Base-by-base conservation (phyloP, 1,140 invertebrate species). In the Zaprionus kolodkinae region DNA sequence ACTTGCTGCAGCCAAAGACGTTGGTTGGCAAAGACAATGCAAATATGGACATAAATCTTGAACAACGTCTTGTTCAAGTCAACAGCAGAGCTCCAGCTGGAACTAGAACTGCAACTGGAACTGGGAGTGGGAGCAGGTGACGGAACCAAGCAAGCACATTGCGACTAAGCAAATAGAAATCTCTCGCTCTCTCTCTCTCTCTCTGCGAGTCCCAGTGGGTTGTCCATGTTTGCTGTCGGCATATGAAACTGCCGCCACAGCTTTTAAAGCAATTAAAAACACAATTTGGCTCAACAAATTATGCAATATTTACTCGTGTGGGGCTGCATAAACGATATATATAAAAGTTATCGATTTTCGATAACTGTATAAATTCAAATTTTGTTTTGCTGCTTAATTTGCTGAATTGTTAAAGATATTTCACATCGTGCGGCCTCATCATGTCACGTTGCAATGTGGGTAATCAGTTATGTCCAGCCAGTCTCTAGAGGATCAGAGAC, bases 11-110 rank as follows among this genome's bases (percentile, higher is more conserved):
- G 15, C 56, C 68, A 45, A 63, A 76, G 73, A 63, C 66, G 62
- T 52, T 59, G n/a, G 56, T 52, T 59, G n/a, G 50, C 54, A 17
- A 71, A 72, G 75, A 79, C 75, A 79, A 79, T 72, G 75, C 75
- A 79, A 79, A 78, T 73, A 66, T 68, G 63, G 70, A 80, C 66
- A 80, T 78, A 80, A 80, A 78, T 80, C 75, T 80, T 67, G 63
- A 67, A 38, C 38, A 43, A 50, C 55, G 64, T 83, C 72, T 82
- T 81, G 59, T 72, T 72, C 67, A 67, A 78, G 62, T 78, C 76
- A 78, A 48, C 36, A 76, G 43, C 73, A 78, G 62, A 52, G 57
- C 25, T 36, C 33, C 25, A 73, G 45, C 62, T 72, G 35, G 11
- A 54, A 70, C 33, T 57, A 59, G 57, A 56, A 54, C 25, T 17